A percentile compares a stretch with the other conserved stretches of the same genome.
These are phyloP conservation scores for Sebastes diaconus DNA, from an alignment of 2,797 vertebrate species.

Conservation along the genomic window DNA sequence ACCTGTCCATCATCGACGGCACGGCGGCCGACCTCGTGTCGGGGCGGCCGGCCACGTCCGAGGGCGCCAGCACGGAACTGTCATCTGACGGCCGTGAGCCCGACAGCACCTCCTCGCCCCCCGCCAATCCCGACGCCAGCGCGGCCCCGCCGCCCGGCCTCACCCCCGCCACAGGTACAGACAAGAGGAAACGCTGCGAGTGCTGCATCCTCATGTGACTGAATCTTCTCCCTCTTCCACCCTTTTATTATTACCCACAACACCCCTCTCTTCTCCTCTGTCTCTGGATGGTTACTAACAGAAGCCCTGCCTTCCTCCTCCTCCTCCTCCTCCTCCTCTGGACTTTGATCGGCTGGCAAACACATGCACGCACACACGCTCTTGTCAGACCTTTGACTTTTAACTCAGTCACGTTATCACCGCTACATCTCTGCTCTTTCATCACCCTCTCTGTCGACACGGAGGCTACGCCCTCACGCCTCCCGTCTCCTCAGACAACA, in stretches of 20 bases:
- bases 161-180: constrained; percentile 84
- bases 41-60: constrained; percentile 85
- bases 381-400: constrained; percentile 72
- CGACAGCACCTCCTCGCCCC: constrained; percentile 84
- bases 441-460: constrained; percentile 36
- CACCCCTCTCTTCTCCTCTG: constrained; percentile 66
- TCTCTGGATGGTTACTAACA: constrained; percentile 91
- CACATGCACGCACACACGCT: constrained; percentile 49
- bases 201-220: constrained; percentile 99
- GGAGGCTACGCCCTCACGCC: constrained; percentile 15
- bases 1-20: constrained; percentile 91
- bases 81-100: constrained; percentile 93
- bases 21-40: constrained; percentile 96
- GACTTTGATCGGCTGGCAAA: constrained; percentile 85
- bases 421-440: constrained; percentile 46
- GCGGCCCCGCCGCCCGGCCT: constrained; percentile 82
- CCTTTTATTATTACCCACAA: constrained; percentile 72
- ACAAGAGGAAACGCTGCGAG: constrained; percentile 97
- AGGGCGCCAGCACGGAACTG: constrained; percentile 93
- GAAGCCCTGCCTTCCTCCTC: constrained; percentile 76
- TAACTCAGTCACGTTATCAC: constrained; percentile 48
- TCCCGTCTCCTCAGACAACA: constrained; percentile 5
- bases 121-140: constrained; percentile 56
- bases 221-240: constrained; percentile 78
- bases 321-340: constrained; percentile 86